These are phyloP conservation scores for Epistrophe eligans DNA, from an alignment of 2,888 invertebrate species.

Conservation along the genomic window DNA sequence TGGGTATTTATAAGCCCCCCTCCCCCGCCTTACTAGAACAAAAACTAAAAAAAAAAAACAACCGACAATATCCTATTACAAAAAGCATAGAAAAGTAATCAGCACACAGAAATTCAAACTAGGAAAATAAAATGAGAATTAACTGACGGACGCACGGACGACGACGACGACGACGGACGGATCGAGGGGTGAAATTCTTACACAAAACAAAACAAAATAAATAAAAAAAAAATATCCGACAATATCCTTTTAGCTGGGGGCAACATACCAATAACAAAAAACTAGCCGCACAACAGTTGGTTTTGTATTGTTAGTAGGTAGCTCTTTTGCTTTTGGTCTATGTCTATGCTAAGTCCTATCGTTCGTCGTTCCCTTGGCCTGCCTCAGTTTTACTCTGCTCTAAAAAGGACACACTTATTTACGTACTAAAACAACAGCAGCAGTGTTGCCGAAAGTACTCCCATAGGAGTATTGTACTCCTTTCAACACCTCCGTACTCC, in stretches of 20 bases:
- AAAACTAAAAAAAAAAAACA: not conserved
- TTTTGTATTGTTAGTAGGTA: constrained; percentile 66
- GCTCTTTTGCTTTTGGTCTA: constrained; percentile 15
- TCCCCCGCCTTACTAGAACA: not conserved
- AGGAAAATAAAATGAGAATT: constrained; percentile 47
- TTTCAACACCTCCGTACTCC: too few relatives aligned
- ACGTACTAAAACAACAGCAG: constrained; percentile 73
- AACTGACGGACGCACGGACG: not conserved
- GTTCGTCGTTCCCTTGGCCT: constrained; percentile 6
- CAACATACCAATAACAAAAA: constrained; percentile 70
- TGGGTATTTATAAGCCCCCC: not conserved
- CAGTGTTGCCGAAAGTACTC: too few relatives aligned
- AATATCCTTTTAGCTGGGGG: constrained; percentile 65
- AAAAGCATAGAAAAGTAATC: constrained; percentile 73
- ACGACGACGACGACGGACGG: too few relatives aligned
- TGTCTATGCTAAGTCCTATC: constrained; percentile 25
- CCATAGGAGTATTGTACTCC: too few relatives aligned
- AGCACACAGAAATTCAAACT: constrained; percentile 58
- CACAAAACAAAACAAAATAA: not conserved
- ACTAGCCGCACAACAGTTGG: constrained; percentile 76
- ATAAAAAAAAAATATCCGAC: constrained; percentile 35
- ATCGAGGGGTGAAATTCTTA: not conserved
- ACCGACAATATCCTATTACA: constrained; percentile 70
- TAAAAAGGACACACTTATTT: constrained; percentile 65
- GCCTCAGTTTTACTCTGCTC: constrained; percentile 12